Percentiles rank a stretch among this genome's conserved stretches.
Conservation (phyloP, 53 echinoderm and acorn worm species). For the Arbacia lixula region DNA sequence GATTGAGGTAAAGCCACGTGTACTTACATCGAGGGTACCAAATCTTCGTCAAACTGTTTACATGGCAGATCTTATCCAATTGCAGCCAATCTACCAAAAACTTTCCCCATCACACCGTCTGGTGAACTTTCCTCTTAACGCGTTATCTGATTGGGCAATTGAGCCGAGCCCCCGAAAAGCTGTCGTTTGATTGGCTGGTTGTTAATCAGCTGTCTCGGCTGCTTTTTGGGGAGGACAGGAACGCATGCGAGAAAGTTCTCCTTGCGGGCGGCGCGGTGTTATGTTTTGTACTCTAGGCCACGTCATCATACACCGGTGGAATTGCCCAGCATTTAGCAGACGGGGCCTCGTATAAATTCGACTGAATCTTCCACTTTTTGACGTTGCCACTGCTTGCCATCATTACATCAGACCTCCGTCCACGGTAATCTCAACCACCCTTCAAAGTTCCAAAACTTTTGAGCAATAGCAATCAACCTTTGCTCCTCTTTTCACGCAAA, state of each 20-base stretch:
- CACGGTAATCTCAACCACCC: too few species aligned
- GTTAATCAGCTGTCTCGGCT: neutral
- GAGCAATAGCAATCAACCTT: constrained; percentile 12
- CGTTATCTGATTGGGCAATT: constrained; percentile 15
- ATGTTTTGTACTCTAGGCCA: neutral
- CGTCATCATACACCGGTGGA: neutral
- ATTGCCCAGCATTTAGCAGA: neutral
- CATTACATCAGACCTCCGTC: too few species aligned
- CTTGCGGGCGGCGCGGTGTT: neutral
- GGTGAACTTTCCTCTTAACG: neutral
- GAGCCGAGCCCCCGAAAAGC: too few species aligned
- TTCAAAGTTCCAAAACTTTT: constrained; percentile 10
- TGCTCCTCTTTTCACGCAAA: neutral
- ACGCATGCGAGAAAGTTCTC: neutral
- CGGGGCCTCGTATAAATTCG: too few species aligned
- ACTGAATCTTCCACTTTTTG: too few species aligned
- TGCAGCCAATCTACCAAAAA: neutral
- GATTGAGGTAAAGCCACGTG: constrained; percentile 20
- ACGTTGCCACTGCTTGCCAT: too few species aligned
- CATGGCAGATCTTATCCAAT: constrained; percentile 24
- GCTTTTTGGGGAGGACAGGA: neutral
- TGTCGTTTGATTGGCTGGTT: constrained; percentile 3
- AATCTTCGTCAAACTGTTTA: neutral
- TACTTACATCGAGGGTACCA: neutral
- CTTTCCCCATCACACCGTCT: neutral